Percentiles rank a stretch among this genome's conserved stretches.
These are phyloP conservation scores for Teleopsis dalmanni DNA, from an alignment of 1,140 invertebrate species.

Conservation along the genomic window DNA sequence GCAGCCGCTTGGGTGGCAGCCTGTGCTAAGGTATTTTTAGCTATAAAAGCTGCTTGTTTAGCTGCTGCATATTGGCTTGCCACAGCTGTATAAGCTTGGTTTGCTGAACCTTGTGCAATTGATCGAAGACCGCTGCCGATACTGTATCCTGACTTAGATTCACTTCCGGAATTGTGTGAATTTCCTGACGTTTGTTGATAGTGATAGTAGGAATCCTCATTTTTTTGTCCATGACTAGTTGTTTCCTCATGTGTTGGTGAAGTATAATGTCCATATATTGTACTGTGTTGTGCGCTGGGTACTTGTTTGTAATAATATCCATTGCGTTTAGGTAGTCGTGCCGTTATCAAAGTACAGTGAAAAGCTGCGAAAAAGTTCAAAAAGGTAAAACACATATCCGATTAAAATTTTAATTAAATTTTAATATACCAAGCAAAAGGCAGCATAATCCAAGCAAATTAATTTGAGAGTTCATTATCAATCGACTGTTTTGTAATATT, in stretches of 20 bases:
- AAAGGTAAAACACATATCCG: neutral
- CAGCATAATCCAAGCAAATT: too few species aligned
- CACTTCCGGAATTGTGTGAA: neutral
- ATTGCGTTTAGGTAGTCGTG: slow-evolving; percentile 30
- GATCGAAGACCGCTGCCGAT: slow-evolving; percentile 35
- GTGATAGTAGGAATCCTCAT: slow-evolving; percentile 9
- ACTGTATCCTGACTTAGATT: slow-evolving; percentile 27
- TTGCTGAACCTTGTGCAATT: slow-evolving; percentile 60
- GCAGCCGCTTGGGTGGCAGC: slow-evolving; percentile 44
- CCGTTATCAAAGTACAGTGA: slow-evolving; percentile 14
- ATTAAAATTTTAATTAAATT: neutral
- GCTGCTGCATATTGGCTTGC: slow-evolving; percentile 46
- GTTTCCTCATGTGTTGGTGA: slow-evolving; percentile 8
- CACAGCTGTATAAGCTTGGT: slow-evolving; percentile 55
- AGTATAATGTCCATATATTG: slow-evolving; percentile 14
- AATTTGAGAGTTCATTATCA: too few species aligned
- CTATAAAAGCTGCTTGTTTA: slow-evolving; percentile 50
- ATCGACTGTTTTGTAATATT: too few species aligned
- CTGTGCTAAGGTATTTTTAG: slow-evolving; percentile 51
- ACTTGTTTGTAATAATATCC: slow-evolving; percentile 24
- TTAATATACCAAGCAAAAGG: too few species aligned
- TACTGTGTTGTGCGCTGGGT: slow-evolving; percentile 10
- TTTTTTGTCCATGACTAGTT: neutral
- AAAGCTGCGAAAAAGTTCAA: slow-evolving; percentile 16
- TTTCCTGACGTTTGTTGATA: neutral